A percentile compares a stretch with the other conserved stretches of the same genome.
Evolutionary conservation across 2,888 invertebrate species (phyloP).

Genomic region (Leucophenga maculata): DNA sequence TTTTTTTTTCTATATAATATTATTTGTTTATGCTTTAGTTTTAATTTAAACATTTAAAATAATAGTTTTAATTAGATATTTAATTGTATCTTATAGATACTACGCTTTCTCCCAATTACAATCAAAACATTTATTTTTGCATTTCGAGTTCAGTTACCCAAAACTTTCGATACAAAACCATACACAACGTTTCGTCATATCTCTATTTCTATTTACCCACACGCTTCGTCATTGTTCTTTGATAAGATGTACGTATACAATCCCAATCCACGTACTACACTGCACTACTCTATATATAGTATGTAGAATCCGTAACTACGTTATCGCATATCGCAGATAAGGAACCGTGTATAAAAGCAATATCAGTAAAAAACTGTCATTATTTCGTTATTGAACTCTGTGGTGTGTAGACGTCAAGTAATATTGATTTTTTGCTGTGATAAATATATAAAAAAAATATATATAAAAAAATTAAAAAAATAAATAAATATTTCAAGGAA

Average conservation of each 20-base stretch:
- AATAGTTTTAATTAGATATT: no score
- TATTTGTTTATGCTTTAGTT: no score
- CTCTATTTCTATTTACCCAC: background rate
- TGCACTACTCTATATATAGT: conserved; percentile 32
- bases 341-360: conserved; percentile 61
- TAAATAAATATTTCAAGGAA: background rate
- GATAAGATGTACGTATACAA: conserved; percentile 54
- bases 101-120: no score
- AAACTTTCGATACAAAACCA: no score
- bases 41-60: no score
- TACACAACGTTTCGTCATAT: background rate
- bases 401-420: conserved; percentile 40
- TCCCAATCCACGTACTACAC: conserved; percentile 62
- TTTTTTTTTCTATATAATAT: no score
- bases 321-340: conserved; percentile 48
- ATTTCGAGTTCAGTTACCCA: no score
- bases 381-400: conserved; percentile 64
- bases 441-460: background rate
- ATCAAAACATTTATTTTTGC: no score
- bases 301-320: conserved; percentile 13
- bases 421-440: background rate
- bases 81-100: no score
- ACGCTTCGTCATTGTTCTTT: conserved; percentile 30
- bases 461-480: background rate
- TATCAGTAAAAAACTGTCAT: conserved; percentile 64